Evolutionary conservation across 2,797 vertebrate genomes (phyloP).

Genomic region (Botia almorhae): DNA sequence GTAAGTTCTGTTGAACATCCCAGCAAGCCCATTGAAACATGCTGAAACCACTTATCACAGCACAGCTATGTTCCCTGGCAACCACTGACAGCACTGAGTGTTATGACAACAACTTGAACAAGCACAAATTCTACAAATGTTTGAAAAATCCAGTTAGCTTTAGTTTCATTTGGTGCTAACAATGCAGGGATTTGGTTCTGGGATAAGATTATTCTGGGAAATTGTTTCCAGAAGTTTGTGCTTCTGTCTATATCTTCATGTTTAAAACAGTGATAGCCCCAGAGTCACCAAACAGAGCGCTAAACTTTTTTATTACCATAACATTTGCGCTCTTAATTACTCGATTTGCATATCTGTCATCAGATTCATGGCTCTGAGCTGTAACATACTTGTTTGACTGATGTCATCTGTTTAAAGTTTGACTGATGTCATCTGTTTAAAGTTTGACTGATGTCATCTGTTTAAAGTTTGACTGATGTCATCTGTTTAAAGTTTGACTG

Average conservation of each 20-base stretch:
- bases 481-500: too few relatives aligned
- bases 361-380: background rate
- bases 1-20: too few relatives aligned
- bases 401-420: constrained; percentile 19
- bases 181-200: background rate
- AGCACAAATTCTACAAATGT: background rate
- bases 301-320: constrained; percentile 42
- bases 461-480: too few relatives aligned
- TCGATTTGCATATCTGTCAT: constrained; percentile 31
- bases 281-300: background rate
- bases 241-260: background rate
- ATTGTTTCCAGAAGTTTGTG: background rate
- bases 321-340: constrained; percentile 42
- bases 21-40: too few relatives aligned
- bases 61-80: too few relatives aligned
- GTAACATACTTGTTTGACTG: constrained; percentile 8
- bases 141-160: too few relatives aligned
- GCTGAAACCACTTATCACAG: too few relatives aligned
- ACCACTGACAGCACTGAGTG: too few relatives aligned
- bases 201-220: too few relatives aligned
- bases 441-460: too few relatives aligned
- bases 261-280: background rate
- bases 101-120: too few relatives aligned
- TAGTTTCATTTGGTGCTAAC: background rate
- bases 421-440: too few relatives aligned